phyloP scores from a whole-genome alignment of 2,113 vertebrate genomes.

The Aphyosemion australe region DNA sequence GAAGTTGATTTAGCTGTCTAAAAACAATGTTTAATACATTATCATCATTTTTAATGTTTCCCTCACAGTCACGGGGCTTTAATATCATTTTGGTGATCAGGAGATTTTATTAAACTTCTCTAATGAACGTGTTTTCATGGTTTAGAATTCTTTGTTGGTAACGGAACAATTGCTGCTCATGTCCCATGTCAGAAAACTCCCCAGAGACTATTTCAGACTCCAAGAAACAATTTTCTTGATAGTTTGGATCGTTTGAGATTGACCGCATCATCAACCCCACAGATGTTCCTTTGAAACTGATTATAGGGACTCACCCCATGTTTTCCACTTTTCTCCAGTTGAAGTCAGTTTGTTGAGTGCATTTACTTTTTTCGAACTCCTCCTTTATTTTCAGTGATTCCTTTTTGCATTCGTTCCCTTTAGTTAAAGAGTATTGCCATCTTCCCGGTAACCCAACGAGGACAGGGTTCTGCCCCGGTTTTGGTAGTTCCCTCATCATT shows the following conservation, averaged over 20 bases:
- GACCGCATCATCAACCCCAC: neutral
- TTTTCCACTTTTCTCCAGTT: neutral
- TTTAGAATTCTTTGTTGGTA: no score
- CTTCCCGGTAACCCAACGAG: neutral
- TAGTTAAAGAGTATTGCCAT: neutral
- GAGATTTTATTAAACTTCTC: neutral
- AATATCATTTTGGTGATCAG: neutral
- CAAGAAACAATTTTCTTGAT: neutral
- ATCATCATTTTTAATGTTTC: no score
- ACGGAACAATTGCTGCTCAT: no score
- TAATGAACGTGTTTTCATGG: no score
- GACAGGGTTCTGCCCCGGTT: neutral
- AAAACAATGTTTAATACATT: no score
- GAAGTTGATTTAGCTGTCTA: no score
- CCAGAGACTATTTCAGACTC: neutral
- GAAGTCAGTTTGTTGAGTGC: neutral
- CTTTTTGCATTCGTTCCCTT: neutral
- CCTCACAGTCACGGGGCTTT: neutral
- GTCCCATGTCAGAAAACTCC: no score
- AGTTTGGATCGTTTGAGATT: neutral
- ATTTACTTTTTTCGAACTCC: neutral
- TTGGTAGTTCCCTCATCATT: neutral
- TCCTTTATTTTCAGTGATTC: neutral
- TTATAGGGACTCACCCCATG: neutral
- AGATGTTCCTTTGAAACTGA: neutral